Base-by-base conservation (phyloP, 1,140 invertebrate genomes). In the Anoplophora glabripennis region DNA sequence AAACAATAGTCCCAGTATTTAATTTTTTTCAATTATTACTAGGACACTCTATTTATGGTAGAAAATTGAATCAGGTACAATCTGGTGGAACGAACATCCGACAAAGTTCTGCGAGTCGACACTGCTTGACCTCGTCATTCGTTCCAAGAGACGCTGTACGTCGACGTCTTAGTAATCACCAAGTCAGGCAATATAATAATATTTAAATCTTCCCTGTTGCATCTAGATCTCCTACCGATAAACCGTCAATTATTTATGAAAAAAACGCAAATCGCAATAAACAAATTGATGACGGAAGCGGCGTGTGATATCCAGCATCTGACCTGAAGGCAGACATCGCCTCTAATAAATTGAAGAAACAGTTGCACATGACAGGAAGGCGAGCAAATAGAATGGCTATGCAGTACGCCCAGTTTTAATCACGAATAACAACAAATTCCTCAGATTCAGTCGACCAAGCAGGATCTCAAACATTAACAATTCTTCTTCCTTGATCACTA, bases 391-490 rank as follows among this genome's bases (percentile, higher is more conserved):
- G 61, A 66, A 63, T 54, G 61, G 57, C 51, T 54, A 63, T 59
- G 64, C 57, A 59, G 57, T 66, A 46, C 67, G 67, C 67, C 67
- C 64, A 68, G 64, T 63, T 63, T 55, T 66, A 64, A 68, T 68
- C 67, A 68, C 67, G 67, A 68, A 66, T 64, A 59, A 59, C 61
- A 56, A 58, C 59, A 59, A 64, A 68, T 68, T 66, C 67, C 67
- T 53, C 21, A 34, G 28, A 59, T 59, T 60, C 67, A 68, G 56
- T 68, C 61, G 63, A 68, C 55, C 67, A 63, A 59, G 56, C 48
- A 46, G 57, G 53, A 42, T 54, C 35, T 54, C 37, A 14, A 40
- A 44, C 52, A 55, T 55, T 41, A 49, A 54, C 12, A 14, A 53
- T 49, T 40, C 52, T 54, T 54, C 40, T 34, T 52, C 49, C 49